Base-by-base conservation (phyloP, 1,140 invertebrate genomes). In the Dryas iulia region DNA sequence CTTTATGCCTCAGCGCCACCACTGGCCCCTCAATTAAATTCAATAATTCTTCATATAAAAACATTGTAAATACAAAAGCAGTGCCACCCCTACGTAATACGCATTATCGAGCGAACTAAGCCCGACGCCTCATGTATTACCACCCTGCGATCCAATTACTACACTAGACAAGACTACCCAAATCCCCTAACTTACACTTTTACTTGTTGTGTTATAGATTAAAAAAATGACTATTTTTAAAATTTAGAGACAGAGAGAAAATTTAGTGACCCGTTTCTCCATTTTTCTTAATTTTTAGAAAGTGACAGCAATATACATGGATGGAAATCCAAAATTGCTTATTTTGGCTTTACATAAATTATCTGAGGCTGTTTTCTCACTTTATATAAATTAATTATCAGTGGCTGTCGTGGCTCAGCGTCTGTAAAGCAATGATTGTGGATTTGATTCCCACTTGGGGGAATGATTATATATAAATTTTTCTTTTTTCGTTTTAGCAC, bases 131-230 rank as follows among this genome's bases (percentile, higher is more conserved):
- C 67, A 60, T 73, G 74, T 79, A 74, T 76, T 75, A 73, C 75
- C 74, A 71, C 70, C 76, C 76, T 78, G 66, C 74, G 73, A 83
- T 83, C 81, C 79, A 83, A 83, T 83, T 83, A 83, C 78, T 78
- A 78, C 73, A 66, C 78, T 76, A 81, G 72, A 78, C 77, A 74
- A 81, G 71, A 76, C 77, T 76, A 76, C 78, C 79, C 68, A 78
- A 83, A 79, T 77, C 74, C 78, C 66, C 73, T 71, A 73, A 72
- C 70, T 58, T 67, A 77, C 75, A 79, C 75, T 77, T 75, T 79
- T 76, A 77, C 72, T 76, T 64, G 70, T 71, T 70, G 18, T 2
- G 33, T 39, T 39, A 39, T 39, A n/a, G 12, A 47, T 21, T 47
- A 5, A 7, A 47, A 47, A 47, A 47, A 14, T 2, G 8, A 11